phyloP scores from a whole-genome alignment of 2,797 vertebrate genomes.

The Poecilia gillii region DNA sequence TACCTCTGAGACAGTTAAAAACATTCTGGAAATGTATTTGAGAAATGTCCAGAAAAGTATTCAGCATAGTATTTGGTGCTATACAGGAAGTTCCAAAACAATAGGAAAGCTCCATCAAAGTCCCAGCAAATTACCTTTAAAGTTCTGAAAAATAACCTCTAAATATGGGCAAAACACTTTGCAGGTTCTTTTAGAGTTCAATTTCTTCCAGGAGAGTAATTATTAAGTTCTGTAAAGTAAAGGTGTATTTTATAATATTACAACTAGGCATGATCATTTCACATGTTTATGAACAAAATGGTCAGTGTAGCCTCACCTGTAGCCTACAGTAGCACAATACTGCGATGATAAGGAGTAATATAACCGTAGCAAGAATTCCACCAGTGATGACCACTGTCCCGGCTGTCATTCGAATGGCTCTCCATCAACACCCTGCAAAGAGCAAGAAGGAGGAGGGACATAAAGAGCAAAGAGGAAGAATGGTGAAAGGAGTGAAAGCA shows the following conservation, averaged over 20 bases:
- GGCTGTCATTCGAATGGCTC: conserved; percentile 99
- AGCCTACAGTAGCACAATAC: conserved; percentile 98
- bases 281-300: background rate
- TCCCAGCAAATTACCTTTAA: background rate
- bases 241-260: background rate
- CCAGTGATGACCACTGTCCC: conserved; percentile 99
- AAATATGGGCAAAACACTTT: too few relatives aligned
- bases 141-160: background rate
- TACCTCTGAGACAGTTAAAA: background rate
- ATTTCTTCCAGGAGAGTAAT: background rate
- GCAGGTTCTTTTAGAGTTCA: too few relatives aligned
- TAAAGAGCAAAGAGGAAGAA: conserved; percentile 1
- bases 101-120: background rate
- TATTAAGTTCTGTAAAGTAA: background rate
- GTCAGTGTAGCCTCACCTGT: conserved; percentile 83
- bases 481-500: conserved; percentile 15
- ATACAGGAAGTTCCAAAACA: background rate
- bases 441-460: conserved; percentile 22
- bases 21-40: background rate
- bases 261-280: background rate
- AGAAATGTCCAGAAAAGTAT: background rate
- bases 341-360: conserved; percentile 97
- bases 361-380: conserved; percentile 98
- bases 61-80: background rate
- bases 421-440: conserved; percentile 88